These are phyloP conservation scores for Eriosoma lanigerum DNA, from an alignment of 1,140 invertebrate genomes.

Conservation along the genomic window DNA sequence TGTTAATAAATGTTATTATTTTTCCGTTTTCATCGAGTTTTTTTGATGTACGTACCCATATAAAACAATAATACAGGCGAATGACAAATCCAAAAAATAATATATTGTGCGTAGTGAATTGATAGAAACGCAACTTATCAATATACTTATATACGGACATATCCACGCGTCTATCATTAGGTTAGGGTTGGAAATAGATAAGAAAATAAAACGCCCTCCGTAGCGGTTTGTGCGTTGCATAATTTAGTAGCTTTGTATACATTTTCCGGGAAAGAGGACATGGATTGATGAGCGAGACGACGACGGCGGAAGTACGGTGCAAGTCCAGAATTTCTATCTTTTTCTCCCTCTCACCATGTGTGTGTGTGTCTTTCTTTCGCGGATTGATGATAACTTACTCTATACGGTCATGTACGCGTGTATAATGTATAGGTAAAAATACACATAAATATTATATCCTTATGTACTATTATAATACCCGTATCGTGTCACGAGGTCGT, in stretches of 20 bases:
- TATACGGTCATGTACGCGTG: neutral
- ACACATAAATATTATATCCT: too few relatives aligned
- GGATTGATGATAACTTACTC: conserved; percentile 31
- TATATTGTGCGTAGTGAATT: too few relatives aligned
- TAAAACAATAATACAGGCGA: too few relatives aligned
- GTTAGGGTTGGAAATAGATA: neutral
- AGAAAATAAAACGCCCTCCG: neutral
- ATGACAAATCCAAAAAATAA: too few relatives aligned
- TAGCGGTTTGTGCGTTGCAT: neutral
- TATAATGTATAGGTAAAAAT: neutral
- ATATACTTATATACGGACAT: neutral
- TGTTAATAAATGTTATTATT: too few relatives aligned
- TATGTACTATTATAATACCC: too few relatives aligned
- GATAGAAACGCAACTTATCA: too few relatives aligned
- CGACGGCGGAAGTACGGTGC: neutral
- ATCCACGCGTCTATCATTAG: neutral
- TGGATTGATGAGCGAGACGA: conserved; percentile 22
- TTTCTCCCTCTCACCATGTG: too few relatives aligned
- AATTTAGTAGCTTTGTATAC: conserved; percentile 8
- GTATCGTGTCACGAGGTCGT: too few relatives aligned
- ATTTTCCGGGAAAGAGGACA: neutral
- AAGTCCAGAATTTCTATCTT: too few relatives aligned
- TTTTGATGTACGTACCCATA: too few relatives aligned
- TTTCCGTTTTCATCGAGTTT: too few relatives aligned
- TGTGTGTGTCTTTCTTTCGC: neutral